These are phyloP conservation scores for Drosophila jambulina DNA, from an alignment of 1,140 invertebrate species.

Conservation along the genomic window DNA sequence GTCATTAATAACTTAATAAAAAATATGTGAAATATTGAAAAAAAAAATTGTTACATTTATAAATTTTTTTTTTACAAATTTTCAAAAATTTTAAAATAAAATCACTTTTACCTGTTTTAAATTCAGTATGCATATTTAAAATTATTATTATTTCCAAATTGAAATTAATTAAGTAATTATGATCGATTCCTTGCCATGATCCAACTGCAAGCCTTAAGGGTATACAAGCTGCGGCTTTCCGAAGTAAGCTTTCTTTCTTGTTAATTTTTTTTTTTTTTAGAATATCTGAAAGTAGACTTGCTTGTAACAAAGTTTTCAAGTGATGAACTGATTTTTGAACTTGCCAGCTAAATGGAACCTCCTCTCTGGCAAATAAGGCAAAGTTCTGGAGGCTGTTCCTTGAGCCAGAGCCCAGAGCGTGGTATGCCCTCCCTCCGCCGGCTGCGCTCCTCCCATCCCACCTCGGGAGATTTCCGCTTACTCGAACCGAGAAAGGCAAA, in stretches of 20 bases:
- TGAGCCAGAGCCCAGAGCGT: conserved; percentile 3
- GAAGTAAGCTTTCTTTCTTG: too few species aligned
- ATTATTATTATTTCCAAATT: too few species aligned
- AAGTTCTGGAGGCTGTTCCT: conserved; percentile 15
- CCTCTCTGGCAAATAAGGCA: conserved; percentile 6
- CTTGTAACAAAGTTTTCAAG: neutral
- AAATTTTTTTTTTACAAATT: too few species aligned
- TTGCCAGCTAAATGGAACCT: neutral
- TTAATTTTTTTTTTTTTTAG: neutral
- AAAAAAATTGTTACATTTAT: too few species aligned
- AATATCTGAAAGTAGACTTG: neutral
- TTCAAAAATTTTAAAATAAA: too few species aligned
- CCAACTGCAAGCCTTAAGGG: neutral
- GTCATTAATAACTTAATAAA: too few species aligned
- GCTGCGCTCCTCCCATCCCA: neutral
- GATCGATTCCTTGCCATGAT: neutral
- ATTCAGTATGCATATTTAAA: too few species aligned
- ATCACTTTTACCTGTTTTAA: too few species aligned
- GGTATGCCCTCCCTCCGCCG: neutral
- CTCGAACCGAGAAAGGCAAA: conserved; percentile 12
- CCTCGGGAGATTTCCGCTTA: conserved; percentile 25
- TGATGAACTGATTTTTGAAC: neutral
- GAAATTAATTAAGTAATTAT: too few species aligned
- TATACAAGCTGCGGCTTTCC: neutral
- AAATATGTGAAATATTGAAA: too few species aligned